These are phyloP conservation scores for Drosophila nikananu DNA, from an alignment of 1,140 invertebrate species.

Conservation along the genomic window DNA sequence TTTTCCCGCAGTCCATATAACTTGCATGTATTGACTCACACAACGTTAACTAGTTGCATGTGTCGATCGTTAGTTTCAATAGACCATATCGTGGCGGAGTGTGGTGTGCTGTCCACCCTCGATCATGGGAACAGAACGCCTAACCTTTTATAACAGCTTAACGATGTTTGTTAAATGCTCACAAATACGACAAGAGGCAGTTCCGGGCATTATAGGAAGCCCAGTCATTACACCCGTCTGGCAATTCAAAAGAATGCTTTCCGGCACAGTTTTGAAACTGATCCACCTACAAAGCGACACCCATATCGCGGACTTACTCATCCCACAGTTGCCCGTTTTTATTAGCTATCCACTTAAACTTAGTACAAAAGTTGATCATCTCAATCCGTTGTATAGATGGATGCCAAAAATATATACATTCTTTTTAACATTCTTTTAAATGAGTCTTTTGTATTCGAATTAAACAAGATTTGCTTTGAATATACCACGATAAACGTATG, in stretches of 20 bases:
- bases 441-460: constrained; percentile 69
- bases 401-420: constrained; percentile 58
- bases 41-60: constrained; percentile 73
- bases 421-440: constrained; percentile 37
- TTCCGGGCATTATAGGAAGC: constrained; percentile 4
- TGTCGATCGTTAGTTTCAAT: constrained; percentile 72
- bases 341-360: constrained; percentile 54
- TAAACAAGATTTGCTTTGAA: constrained; percentile 70
- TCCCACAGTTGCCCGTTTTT: constrained; percentile 12
- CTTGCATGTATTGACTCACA: background rate
- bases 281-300: constrained; percentile 10
- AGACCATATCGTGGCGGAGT: constrained; percentile 46
- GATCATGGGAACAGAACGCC: constrained; percentile 13
- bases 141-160: constrained; percentile 3
- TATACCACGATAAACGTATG: constrained; percentile 65
- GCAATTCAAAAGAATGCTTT: constrained; percentile 3
- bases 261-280: constrained; percentile 10
- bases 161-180: constrained; percentile 17
- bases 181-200: background rate
- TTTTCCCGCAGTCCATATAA: background rate
- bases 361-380: constrained; percentile 62
- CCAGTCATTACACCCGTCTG: constrained; percentile 2
- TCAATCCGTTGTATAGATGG: constrained; percentile 63
- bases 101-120: constrained; percentile 4
- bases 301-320: constrained; percentile 5